Evolutionary conservation across 2,888 invertebrate genomes (phyloP).

Genomic region (Apamea epomidion): DNA sequence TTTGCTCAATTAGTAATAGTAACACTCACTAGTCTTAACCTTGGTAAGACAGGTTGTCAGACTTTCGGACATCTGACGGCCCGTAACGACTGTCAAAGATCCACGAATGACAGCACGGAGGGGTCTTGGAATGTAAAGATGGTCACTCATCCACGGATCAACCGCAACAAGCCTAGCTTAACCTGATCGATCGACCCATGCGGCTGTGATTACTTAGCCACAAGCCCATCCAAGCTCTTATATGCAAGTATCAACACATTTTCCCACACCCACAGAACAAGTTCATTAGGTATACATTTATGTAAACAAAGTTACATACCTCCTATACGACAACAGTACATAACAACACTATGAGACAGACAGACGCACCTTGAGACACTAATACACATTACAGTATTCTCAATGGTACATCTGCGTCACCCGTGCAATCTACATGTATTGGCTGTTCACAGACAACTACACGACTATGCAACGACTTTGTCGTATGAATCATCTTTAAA

Average conservation of each 20-base stretch:
- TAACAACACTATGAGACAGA: conserved; percentile 37
- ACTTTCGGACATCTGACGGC: no score
- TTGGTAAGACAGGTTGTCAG: no score
- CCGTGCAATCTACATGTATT: conserved; percentile 42
- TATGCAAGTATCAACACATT: background rate
- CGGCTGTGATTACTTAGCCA: no score
- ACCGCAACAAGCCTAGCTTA: no score
- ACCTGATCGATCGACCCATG: no score
- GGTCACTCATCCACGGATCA: no score
- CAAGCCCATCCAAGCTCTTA: no score
- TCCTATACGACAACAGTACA: conserved; percentile 1
- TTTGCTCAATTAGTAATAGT: no score
- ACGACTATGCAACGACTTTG: background rate
- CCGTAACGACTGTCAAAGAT: no score
- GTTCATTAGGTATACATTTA: conserved; percentile 3
- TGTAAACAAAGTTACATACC: background rate
- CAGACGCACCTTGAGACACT: conserved; percentile 51
- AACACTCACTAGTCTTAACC: no score
- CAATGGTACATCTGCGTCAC: conserved; percentile 60
- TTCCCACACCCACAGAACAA: background rate
- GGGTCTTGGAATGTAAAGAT: no score
- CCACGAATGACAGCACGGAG: no score
- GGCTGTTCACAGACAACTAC: background rate
- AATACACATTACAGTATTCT: conserved; percentile 39
- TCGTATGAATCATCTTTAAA: conserved; percentile 20